Base-by-base conservation (phyloP, 2,888 invertebrate species). In the Synergus laeviventris region DNA sequence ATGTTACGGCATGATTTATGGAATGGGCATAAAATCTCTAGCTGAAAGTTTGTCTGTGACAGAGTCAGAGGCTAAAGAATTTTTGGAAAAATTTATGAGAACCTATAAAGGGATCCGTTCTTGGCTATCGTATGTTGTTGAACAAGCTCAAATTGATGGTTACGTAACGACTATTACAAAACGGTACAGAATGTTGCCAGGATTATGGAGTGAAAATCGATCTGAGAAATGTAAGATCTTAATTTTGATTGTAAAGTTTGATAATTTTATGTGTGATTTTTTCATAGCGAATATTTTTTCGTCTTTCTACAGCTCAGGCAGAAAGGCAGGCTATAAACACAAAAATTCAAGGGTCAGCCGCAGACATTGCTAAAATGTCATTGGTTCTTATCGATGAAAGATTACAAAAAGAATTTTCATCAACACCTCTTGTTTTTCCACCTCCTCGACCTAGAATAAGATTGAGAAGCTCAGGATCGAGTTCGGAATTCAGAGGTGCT, bases 261-360 rank as follows among this genome's bases (percentile, higher is more conserved):
- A n/a, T 18, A 24, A 31, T 59, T 56, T 14, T 31, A 31, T 5
- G 5, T 31, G 5, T 31, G 31, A 4, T 31, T 31, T 5, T 31
- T 31, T 31, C 5, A 31, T 31, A 5, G 31, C 31, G 31, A 31
- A 31, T 31, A 7, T 36, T 75, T 49, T 54, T 56, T 11, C 12
- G 12, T 12, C 2, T 59, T 74, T 74, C 81, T 78, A 14, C 66
- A 95, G 96, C 93, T 85, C 94, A 97, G 92, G 96, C 97, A 0
- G 98, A 98, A 91, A 93, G 99, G n/a, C 98, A 99, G 92, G 98
- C 98, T 16, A 94, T 99, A 0, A 99, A 99, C 91, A 97, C 98
- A 1, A 96, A 95, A 16, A 95, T 99, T 74, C 99, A 99, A 92
- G 99, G 99, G 0, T 98, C 99, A 0, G 99, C 99, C 0, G 97